phyloP scores from a whole-genome alignment of 1,140 invertebrate species.

The Nebria ingens region DNA sequence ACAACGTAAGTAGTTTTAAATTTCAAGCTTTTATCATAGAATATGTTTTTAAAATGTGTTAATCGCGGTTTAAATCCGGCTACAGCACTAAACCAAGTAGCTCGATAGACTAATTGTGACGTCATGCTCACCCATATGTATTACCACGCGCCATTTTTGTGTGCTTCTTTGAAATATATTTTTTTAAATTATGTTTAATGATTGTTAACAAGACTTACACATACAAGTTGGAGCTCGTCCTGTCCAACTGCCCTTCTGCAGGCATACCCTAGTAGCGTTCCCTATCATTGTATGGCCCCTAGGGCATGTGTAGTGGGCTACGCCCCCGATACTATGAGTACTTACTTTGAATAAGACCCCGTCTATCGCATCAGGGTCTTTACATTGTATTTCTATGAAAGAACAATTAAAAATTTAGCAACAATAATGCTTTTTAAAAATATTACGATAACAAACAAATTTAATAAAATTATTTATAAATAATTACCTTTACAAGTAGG shows the following conservation, averaged over 20 bases:
- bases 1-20: no score
- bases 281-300: constrained; percentile 71
- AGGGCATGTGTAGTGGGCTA: constrained; percentile 70
- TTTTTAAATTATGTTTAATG: no score
- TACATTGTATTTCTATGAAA: constrained; percentile 64
- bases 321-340: constrained; percentile 60
- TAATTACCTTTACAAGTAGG: constrained; percentile 62
- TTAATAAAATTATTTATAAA: constrained; percentile 10
- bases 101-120: no score
- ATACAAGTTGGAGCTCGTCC: constrained; percentile 67
- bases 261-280: constrained; percentile 64
- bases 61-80: no score
- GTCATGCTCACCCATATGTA: no score
- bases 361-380: constrained; percentile 50
- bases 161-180: no score
- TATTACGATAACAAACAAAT: neutral
- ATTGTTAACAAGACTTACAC: no score
- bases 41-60: no score
- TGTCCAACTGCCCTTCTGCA: constrained; percentile 71
- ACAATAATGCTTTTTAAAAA: neutral
- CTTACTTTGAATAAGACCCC: constrained; percentile 44
- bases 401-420: constrained; percentile 13
- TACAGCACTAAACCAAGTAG: no score
- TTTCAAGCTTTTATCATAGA: no score
- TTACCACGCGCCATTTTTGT: no score